A percentile compares a stretch with the other conserved stretches of the same genome.
Evolutionary conservation across 2,888 invertebrate genomes (phyloP).

Genomic region (Eledona agricola): DNA sequence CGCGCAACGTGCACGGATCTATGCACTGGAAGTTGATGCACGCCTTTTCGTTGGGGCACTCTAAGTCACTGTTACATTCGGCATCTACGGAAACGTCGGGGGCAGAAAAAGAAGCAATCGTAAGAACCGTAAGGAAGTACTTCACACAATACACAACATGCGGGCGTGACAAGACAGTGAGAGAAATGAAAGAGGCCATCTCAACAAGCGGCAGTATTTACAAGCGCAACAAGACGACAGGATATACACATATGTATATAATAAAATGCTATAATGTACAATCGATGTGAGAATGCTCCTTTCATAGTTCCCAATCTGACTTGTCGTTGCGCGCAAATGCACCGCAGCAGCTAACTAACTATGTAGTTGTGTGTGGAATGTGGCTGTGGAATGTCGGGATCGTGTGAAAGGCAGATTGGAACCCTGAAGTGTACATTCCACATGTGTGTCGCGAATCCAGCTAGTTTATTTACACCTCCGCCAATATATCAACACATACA

Average conservation of each 20-base stretch:
- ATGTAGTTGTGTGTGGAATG: constrained; percentile 55
- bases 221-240: constrained; percentile 60
- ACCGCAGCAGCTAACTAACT: constrained; percentile 40
- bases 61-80: constrained; percentile 89
- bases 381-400: constrained; percentile 48
- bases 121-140: constrained; percentile 83
- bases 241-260: no score
- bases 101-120: constrained; percentile 70
- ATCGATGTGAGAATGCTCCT: constrained; percentile 77
- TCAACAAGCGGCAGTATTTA: constrained; percentile 69
- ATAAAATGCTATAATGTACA: constrained; percentile 56
- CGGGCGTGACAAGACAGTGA: constrained; percentile 65
- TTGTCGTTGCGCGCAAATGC: constrained; percentile 54
- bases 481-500: constrained; percentile 28
- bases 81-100: constrained; percentile 58
- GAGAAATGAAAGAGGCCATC: constrained; percentile 63
- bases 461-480: constrained; percentile 53
- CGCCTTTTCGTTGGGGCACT: constrained; percentile 91
- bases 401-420: constrained; percentile 68
- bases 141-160: constrained; percentile 67
- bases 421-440: constrained; percentile 72
- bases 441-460: constrained; percentile 62
- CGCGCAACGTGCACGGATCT: constrained; percentile 89
- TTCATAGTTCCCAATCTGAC: constrained; percentile 83
- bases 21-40: constrained; percentile 91